A percentile compares a stretch with the other conserved stretches of the same genome.
phyloP scores from a whole-genome alignment of 2,797 vertebrate species.

The Nasua narica region DNA sequence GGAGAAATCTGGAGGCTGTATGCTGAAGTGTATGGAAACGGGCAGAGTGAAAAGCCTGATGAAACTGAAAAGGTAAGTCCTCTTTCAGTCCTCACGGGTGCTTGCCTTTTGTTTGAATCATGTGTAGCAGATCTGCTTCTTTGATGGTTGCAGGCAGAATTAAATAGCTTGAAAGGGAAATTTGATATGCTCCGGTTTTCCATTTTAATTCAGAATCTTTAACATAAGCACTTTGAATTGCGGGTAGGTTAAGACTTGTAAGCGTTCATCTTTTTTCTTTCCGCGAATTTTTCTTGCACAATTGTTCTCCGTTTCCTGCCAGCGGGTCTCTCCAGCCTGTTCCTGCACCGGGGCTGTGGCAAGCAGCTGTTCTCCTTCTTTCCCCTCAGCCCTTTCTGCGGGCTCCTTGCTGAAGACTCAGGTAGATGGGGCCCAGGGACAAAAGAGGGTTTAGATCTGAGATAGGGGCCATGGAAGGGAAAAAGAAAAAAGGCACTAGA shows the following conservation, averaged over 20 bases:
- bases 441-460: neutral
- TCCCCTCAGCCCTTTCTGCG: neutral
- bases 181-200: neutral
- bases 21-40: conserved; percentile 89
- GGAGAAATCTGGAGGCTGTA: conserved; percentile 92
- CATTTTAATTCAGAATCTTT: neutral
- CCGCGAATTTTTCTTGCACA: neutral
- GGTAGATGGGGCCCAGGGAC: neutral
- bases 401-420: neutral
- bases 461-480: neutral
- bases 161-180: neutral
- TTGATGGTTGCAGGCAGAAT: neutral
- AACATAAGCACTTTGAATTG: neutral
- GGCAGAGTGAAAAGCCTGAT: conserved; percentile 83
- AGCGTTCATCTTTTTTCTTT: neutral
- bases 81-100: neutral
- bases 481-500: neutral
- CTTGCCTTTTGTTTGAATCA: neutral
- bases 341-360: neutral
- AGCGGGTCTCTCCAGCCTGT: neutral
- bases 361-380: neutral
- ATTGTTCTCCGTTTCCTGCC: neutral
- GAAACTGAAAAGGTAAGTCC: conserved; percentile 91
- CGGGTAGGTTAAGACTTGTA: neutral
- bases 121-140: neutral